Base-by-base conservation (phyloP, 2,797 vertebrate genomes). In the Crenichthys baileyi region DNA sequence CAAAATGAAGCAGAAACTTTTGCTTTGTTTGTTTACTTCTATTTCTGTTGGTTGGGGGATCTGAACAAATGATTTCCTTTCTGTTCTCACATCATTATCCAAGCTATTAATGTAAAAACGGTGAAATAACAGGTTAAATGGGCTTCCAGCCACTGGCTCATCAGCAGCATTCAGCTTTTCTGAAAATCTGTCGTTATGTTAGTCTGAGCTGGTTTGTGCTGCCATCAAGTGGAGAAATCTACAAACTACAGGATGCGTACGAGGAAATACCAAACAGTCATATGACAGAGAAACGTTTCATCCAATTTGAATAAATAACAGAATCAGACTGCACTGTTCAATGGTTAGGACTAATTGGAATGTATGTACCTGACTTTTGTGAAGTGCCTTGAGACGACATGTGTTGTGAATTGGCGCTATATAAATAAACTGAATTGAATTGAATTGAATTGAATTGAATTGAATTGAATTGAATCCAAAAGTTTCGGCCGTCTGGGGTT, bases 211-310 rank as follows among this genome's bases (percentile, higher is more conserved):
- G 79, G 26, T 36, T 0, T 81, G 46, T 79, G 1, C 85, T 68
- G 77, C 75, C 87, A 80, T 50, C 90, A 36, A 12, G 76, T 89
- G 90, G 76, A 16, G 1, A 0, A 5, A 9, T 51, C 3, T 0
- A 0, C 41, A 29, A 77, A 72, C 11, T 75, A 22, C 87, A 81
- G 39, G 7, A 22, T 29, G 6, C 39, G 7, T n/a, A 3, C 5
- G 36, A 41, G 20, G 3, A 22, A 18, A 29, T 6, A 36, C n/a
- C 29, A 13, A 31, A 50, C 12, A 12, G 9, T 12, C 9, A 46
- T 46, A 9, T 3, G 41, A 41, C 41, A 3, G 7, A 41, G 41
- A 7, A 41, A 3, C 41, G 3, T 3, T 41, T 41, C 3, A 7
- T 41, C n/a, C n/a, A n/a, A n/a, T n/a, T n/a, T n/a, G n/a, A n/a